Base-by-base conservation (phyloP, 2,797 vertebrate species). In the Myotis pilosus region DNA sequence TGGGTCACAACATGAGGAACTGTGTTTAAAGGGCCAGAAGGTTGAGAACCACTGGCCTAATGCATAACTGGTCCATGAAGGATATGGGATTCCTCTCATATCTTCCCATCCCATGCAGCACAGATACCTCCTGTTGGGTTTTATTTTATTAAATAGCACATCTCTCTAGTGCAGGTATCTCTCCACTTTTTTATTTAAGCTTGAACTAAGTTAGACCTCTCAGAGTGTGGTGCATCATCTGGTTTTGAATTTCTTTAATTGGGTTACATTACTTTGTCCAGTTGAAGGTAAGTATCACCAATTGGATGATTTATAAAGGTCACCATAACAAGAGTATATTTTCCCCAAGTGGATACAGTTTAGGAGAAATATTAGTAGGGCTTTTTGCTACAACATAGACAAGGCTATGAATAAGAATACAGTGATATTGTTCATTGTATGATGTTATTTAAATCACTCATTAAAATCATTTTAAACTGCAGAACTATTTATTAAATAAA, bases 401-500 rank as follows among this genome's bases (percentile, higher is more conserved):
- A 84, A 79, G 75, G 38, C 49, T 41, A 41, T 30, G n/a, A 75
- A 33, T 60, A 76, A 69, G n/a, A 93, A n/a, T 19, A 38, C 13
- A 60, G 55, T 90, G 82, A 55, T 91, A 89, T 88, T 75, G 33
- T 91, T 51, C 44, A 9, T 60, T 64, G 57, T 82, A 23, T 55
- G 62, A 79, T 79, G 13, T 22, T 94, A 75, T 55, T 86, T 85
- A 75, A 81, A 66, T 78, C 57, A 69, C n/a, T 92, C 62, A 76
- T 57, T 82, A 82, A 96, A 94, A 89, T 90, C 44, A 88, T 60
- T 87, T 87, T 28, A 82, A 66, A 51, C 72, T 69, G 7, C 2
- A 10, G 44, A 30, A 57, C 30, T 82, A 44, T 87, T 79, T 94
- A 76, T 49, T 36, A 87, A 91, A 69, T 53, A 41, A 86, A 78